Evolutionary conservation across 2,113 vertebrate species (phyloP), one percentile per base, ranked within the genome.

Genomic region (Coregonus clupeaformis): DNA sequence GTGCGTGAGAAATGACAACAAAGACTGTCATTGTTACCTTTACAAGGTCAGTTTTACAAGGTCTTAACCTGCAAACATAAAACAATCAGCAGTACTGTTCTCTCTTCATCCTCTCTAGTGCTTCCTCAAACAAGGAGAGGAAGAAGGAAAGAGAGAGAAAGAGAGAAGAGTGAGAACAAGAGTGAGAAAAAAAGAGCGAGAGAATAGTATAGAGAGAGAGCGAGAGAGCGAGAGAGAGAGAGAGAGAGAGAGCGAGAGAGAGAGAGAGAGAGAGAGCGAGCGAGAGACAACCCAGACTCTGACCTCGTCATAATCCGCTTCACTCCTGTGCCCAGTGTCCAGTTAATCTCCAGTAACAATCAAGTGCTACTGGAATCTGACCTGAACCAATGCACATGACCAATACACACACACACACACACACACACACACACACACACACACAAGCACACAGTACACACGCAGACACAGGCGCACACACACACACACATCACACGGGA

Each of bases 231-330:
- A 18, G 16, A 52, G 3, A 6, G 63, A 69, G 70, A 86, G 87
- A 87, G 87, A 86, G 82, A 87, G 59, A 24, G n/a, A 24, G 59
- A 60, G 62, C 1, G 62, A 7, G 6, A 27, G 9, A 67, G 62
- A 64, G 62, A 27, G 25, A 12, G 59, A 27, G 4, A 27, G 24
- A 63, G 12, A 14, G 62, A 27, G 24, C 1, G 24, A 12, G 22
- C 16, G 25, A 20, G 27, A 66, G 30, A 29, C 4, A 20, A 18
- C 18, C 16, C 30, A 6, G 7, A 67, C 30, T 20, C 6, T 67
- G 63, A 65, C 27, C 27, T 29, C 14, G 5, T 42, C 29, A 67
- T 67, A 67, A 67, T 67, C 36, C 9, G 7, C 7, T 11, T 42
- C 36, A 42, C 36, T 11, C 36, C 36, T 42, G 36, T 42, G 36